phyloP scores from a whole-genome alignment of 2,113 vertebrate genomes.

The Naja naja region DNA sequence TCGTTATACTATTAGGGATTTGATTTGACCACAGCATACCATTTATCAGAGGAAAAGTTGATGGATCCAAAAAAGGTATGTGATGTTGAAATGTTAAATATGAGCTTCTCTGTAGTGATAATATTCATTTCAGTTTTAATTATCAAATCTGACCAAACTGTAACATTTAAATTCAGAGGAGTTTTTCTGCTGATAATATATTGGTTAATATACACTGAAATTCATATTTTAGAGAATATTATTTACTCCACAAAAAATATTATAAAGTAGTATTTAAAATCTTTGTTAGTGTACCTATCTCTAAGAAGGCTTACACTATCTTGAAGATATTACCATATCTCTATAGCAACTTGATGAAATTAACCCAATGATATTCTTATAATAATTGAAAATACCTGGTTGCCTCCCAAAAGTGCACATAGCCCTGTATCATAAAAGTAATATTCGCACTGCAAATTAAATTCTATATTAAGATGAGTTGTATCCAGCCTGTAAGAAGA shows the following conservation, averaged over 20 bases:
- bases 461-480: background rate
- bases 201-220: background rate
- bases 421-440: background rate
- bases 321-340: background rate
- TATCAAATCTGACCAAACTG: background rate
- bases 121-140: slow-evolving; percentile 4
- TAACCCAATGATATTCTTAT: background rate
- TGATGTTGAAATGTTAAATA: background rate
- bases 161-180: background rate
- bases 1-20: background rate
- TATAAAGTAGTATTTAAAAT: background rate
- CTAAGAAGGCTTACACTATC: background rate
- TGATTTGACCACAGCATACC: background rate
- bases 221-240: background rate
- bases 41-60: background rate
- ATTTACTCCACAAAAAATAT: background rate
- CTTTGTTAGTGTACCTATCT: slow-evolving; percentile 4
- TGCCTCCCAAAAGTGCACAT: slow-evolving; percentile 6
- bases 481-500: background rate
- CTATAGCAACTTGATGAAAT: slow-evolving; percentile 23
- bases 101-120: background rate
- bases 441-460: background rate
- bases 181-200: background rate
- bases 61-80: background rate
- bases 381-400: background rate